Evolutionary conservation across 2,113 vertebrate genomes (phyloP).

Genomic region (Rhizomys pruinosus): DNA sequence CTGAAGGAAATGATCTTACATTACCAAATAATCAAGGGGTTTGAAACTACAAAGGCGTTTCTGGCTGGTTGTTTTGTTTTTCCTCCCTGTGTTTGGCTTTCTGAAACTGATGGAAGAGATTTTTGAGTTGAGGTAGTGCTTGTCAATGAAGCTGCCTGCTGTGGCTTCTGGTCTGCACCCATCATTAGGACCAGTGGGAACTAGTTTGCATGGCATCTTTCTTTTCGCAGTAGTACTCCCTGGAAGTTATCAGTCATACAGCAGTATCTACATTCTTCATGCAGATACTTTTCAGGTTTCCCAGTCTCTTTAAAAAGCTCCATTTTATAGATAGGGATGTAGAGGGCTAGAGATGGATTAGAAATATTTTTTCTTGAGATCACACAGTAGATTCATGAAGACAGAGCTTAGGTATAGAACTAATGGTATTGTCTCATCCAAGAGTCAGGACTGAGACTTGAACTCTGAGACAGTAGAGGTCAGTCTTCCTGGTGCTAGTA

Average conservation of each 20-base stretch:
- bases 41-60: constrained; percentile 13
- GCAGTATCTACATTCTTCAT: not conserved
- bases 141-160: not conserved
- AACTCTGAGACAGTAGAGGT: not conserved
- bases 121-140: constrained; percentile 28
- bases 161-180: not conserved
- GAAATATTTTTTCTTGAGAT: constrained; percentile 40
- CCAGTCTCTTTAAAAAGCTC: not conserved
- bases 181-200: not conserved
- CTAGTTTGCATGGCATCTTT: not conserved
- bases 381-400: not conserved
- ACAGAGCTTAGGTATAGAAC: not conserved
- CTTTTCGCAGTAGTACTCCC: not conserved
- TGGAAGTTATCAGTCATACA: not conserved
- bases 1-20: constrained; percentile 16
- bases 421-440: not conserved
- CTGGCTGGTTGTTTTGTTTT: constrained; percentile 17
- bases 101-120: constrained; percentile 23
- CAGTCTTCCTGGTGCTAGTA: not conserved
- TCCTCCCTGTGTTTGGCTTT: constrained; percentile 48
- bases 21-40: not conserved
- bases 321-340: not conserved
- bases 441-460: not conserved
- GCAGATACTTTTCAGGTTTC: not conserved
- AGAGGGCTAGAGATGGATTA: not conserved